Base-by-base conservation (phyloP, 2,797 vertebrate genomes). In the Chaetodon trifasciatus region DNA sequence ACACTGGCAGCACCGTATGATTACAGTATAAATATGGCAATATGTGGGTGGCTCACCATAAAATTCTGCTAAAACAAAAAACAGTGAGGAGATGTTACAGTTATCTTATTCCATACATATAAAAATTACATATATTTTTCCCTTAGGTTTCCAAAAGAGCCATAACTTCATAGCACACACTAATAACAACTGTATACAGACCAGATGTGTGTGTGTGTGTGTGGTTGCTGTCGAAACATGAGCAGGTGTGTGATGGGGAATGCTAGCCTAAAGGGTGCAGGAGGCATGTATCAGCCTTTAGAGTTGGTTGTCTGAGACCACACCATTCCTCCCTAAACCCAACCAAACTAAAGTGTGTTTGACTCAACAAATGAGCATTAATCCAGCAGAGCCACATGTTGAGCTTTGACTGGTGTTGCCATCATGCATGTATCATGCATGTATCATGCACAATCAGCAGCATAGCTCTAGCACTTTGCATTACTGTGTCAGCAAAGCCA, bases 191-290 rank as follows among this genome's bases (percentile, higher is more conserved):
- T 37, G 21, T 17, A 69, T 28, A 40, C 24, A 67, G 53, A 69
- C 28, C 19, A 46, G 32, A 32, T 32, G 28, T 32, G 61, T 47
- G n/a, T 42, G 13, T 8, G 21, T 24, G 46, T 11, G 1, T 28
- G 28, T 28, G 21, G 17, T 40, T 8, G 4, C 10, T 64, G 19
- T 70, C 16, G 62, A 8, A 4, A n/a, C 37, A 64, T 57, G 19
- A 70, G n/a, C 70, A 68, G 52, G 52, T 65, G 63, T 63, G 40
- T 74, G 57, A 76, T 66, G 40, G 53, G 42, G n/a, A 16, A 4
- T 35, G 44, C 6, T 21, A 23, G n/a, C 5, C 16, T 64, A 13
- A 63, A 47, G 39, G 19, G 32, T 55, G 23, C 53, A 56, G 46
- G 21, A 52, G 40, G 24, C 40, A 50, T n/a, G 16, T 15, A 52